Percentiles rank a stretch among this genome's conserved stretches.
These are phyloP conservation scores for Sebastes kiyomatsui DNA, from an alignment of 2,797 vertebrate genomes.

Conservation along the genomic window DNA sequence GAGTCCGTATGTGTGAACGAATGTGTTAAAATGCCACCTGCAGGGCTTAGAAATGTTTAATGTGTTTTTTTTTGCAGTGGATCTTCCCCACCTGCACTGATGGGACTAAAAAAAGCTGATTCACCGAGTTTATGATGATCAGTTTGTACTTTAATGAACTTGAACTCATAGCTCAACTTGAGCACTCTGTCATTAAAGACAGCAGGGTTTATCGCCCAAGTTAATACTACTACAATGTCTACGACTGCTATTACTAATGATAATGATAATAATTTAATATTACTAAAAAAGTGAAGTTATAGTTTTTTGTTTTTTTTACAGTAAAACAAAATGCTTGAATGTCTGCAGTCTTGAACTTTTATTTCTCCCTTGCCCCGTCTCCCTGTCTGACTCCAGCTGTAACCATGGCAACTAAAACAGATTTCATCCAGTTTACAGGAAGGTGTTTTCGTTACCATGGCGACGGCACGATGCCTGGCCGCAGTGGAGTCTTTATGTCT, in stretches of 20 bases:
- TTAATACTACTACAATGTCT: neutral
- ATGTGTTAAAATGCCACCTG: neutral
- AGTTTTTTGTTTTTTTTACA: neutral
- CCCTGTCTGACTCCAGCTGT: slow-evolving; percentile 25
- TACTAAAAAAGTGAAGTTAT: neutral
- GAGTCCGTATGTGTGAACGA: neutral
- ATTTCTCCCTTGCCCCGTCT: neutral
- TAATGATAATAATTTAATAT: neutral
- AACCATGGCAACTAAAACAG: slow-evolving; percentile 57
- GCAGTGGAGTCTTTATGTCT: slow-evolving; percentile 8
- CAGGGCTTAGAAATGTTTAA: neutral
- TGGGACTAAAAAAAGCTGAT: neutral
- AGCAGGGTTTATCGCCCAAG: neutral
- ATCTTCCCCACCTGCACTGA: neutral
- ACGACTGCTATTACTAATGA: neutral
- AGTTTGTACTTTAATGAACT: neutral
- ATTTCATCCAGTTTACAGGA: slow-evolving; percentile 46
- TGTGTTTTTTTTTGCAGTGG: neutral
- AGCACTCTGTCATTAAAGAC: neutral
- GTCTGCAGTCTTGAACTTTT: slow-evolving; percentile 26
- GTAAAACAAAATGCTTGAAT: neutral
- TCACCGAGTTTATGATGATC: neutral
- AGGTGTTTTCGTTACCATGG: slow-evolving; percentile 41
- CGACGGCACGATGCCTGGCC: slow-evolving; percentile 30
- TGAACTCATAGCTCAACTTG: neutral